These are phyloP conservation scores for Indicator indicator DNA, from an alignment of 2,113 vertebrate genomes.

Conservation along the genomic window DNA sequence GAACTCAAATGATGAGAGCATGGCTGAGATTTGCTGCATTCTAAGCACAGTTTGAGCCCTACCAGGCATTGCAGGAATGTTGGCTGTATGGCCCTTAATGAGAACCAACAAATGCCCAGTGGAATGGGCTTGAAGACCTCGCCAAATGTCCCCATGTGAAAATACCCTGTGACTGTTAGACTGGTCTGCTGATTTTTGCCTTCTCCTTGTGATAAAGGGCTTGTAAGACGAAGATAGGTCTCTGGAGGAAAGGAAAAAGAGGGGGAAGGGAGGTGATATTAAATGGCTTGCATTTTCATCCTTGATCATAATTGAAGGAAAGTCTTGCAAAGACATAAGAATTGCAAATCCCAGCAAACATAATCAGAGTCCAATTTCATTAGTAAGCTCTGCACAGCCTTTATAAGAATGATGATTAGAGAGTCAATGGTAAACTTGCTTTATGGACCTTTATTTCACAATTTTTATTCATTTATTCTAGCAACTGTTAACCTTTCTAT, in stretches of 20 bases:
- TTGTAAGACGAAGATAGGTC: not conserved
- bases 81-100: not conserved
- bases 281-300: not conserved
- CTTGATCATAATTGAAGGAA: not conserved
- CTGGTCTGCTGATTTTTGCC: not conserved
- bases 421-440: not conserved
- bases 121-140: not conserved
- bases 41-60: not conserved
- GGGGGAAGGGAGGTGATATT: fast-evolving
- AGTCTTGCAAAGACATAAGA: not conserved
- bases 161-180: not conserved
- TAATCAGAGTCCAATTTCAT: not conserved
- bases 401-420: not conserved
- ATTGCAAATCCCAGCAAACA: not conserved
- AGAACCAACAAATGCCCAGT: not conserved
- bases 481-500: not conserved
- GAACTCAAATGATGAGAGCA: not conserved
- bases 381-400: not conserved
- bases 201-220: not conserved
- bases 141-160: not conserved
- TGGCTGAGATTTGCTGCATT: not conserved
- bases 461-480: not conserved
- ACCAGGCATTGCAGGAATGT: not conserved
- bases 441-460: not conserved
- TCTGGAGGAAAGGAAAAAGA: not conserved